Conservation (phyloP, 2,888 invertebrate genomes). For the Esperia sulphurella region DNA sequence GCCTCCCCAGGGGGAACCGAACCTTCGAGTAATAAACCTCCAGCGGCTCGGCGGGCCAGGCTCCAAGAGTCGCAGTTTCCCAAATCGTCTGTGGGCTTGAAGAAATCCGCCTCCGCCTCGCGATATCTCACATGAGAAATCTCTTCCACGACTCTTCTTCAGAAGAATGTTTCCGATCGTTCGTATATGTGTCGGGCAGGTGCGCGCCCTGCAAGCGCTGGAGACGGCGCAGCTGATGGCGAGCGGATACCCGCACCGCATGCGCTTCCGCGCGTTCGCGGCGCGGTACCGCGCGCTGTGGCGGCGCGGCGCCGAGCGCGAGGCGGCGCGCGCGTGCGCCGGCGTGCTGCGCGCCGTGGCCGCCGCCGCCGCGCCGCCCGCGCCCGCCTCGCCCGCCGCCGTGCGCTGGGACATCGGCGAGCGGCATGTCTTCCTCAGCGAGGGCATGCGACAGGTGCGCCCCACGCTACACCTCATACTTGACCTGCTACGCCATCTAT, state of each 20-base stretch:
- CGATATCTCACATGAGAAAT: too few relatives aligned
- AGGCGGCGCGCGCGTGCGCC: constrained; percentile 79
- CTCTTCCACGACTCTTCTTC: too few relatives aligned
- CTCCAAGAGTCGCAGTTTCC: too few relatives aligned
- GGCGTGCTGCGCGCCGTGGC: constrained; percentile 88
- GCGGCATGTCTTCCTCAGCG: constrained; percentile 95
- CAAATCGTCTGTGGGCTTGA: too few relatives aligned
- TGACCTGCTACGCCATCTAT: too few relatives aligned
- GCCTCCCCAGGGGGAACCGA: too few relatives aligned
- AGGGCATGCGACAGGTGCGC: constrained; percentile 91
- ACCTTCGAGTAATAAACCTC: too few relatives aligned
- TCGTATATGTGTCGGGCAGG: constrained; percentile 48
- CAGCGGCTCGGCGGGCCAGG: too few relatives aligned
- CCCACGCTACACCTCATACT: too few relatives aligned
- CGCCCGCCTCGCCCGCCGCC: constrained; percentile 82
- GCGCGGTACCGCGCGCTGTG: constrained; percentile 91
- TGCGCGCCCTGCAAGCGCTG: constrained; percentile 92
- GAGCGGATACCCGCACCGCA: constrained; percentile 95
- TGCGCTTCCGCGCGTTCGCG: constrained; percentile 96
- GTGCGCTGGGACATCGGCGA: constrained; percentile 93
- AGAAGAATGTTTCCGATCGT: too few relatives aligned
- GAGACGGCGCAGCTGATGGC: constrained; percentile 98
- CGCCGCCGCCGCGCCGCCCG: constrained; percentile 89
- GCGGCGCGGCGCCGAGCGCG: constrained; percentile 85
- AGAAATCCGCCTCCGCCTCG: too few relatives aligned